These are phyloP conservation scores for Conchocele bisecta DNA, from an alignment of 2,888 invertebrate genomes.

Conservation along the genomic window DNA sequence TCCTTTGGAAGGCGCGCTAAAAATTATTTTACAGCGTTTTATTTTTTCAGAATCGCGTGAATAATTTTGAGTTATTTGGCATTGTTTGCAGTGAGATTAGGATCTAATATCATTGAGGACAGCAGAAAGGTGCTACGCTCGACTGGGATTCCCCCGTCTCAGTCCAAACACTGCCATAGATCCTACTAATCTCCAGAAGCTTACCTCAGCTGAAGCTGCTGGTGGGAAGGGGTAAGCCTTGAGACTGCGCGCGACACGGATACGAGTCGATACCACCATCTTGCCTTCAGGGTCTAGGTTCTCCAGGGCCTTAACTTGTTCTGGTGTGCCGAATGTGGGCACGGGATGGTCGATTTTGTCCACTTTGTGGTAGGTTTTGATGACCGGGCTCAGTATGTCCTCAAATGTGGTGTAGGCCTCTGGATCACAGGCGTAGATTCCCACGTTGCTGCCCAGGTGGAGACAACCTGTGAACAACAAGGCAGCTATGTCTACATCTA, in stretches of 20 bases:
- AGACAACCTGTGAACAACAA: too few species aligned
- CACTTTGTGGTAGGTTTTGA: constrained; percentile 84
- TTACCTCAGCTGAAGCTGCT: constrained; percentile 88
- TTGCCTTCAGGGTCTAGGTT: constrained; percentile 92
- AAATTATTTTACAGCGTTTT: too few species aligned
- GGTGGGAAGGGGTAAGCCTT: constrained; percentile 83
- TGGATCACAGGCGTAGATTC: constrained; percentile 98
- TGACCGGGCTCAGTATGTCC: constrained; percentile 97
- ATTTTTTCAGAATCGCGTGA: too few species aligned
- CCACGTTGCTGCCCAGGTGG: constrained; percentile 80
- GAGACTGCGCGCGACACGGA: constrained; percentile 78
- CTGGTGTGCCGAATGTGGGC: constrained; percentile 87
- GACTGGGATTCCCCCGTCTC: too few species aligned
- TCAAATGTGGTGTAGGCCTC: constrained; percentile 96
- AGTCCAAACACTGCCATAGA: too few species aligned
- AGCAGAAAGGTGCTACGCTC: too few species aligned
- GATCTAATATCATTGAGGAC: too few species aligned
- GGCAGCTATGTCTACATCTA: too few species aligned
- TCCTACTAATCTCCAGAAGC: too few species aligned
- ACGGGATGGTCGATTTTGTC: constrained; percentile 87
- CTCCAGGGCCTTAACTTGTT: constrained; percentile 82
- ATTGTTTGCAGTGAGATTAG: too few species aligned
- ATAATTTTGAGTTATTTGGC: too few species aligned
- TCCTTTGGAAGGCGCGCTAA: too few species aligned
- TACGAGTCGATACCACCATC: constrained; percentile 87